Evolutionary conservation across 2,888 invertebrate species (phyloP).

Genomic region (Bruchidius siliquastri): DNA sequence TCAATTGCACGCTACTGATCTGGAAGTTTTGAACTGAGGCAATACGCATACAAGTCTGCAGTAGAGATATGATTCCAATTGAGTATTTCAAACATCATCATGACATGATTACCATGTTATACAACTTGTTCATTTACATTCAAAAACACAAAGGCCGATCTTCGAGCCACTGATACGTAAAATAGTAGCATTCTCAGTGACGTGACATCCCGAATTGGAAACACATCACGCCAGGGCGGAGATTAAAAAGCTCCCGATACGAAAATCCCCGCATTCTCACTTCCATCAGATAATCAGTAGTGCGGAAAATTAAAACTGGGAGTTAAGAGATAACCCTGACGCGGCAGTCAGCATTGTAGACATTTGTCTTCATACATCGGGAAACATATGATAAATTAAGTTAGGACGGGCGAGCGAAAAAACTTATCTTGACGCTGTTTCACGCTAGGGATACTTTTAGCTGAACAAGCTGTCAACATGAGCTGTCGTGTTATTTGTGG

Average conservation of each 20-base stretch:
- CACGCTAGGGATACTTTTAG: background rate
- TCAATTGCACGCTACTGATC: no score
- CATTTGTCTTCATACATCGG: background rate
- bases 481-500: background rate
- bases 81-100: background rate
- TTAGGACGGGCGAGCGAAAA: background rate
- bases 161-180: background rate
- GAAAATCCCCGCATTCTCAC: conserved; percentile 7
- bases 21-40: no score
- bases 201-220: background rate
- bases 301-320: conserved; percentile 43
- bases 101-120: background rate
- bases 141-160: background rate
- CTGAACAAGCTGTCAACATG: background rate
- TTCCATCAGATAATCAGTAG: conserved; percentile 26
- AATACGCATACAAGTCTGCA: no score
- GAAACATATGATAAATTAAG: background rate
- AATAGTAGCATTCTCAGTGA: background rate
- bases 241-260: background rate
- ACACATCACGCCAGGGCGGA: background rate
- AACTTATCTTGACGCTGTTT: background rate
- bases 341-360: background rate
- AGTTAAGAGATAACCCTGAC: conserved; percentile 35
- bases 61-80: background rate
- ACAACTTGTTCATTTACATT: background rate